Percentiles rank a stretch among this genome's conserved stretches.
Evolutionary conservation across 2,113 vertebrate genomes (phyloP).

Genomic region (Litocranius walleri): DNA sequence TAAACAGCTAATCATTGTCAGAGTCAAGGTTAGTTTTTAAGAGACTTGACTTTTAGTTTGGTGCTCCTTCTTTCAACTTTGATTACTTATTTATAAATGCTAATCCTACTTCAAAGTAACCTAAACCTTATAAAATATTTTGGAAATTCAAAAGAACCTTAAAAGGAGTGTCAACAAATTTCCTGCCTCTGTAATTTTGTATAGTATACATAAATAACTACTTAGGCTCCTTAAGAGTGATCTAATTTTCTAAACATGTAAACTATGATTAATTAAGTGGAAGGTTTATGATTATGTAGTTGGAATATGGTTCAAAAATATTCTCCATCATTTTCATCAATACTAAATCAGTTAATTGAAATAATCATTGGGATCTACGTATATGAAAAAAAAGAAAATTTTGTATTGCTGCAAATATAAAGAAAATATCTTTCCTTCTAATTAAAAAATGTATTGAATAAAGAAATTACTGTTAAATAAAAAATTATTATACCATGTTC

Average conservation of each 20-base stretch:
- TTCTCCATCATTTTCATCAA: background rate
- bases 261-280: background rate
- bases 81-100: background rate
- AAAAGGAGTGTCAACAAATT: conserved; percentile 11
- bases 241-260: background rate
- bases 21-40: background rate
- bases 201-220: background rate
- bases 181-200: background rate
- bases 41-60: background rate
- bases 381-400: background rate
- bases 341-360: background rate
- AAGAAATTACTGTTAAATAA: background rate
- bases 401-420: background rate
- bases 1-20: background rate
- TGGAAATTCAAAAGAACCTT: background rate
- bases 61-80: background rate
- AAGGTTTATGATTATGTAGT: background rate
- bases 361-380: background rate
- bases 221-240: background rate
- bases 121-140: background rate
- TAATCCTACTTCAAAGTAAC: background rate
- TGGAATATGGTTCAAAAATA: background rate
- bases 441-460: background rate
- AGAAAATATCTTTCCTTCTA: background rate
- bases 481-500: background rate